Evolutionary conservation across 1,140 invertebrate species (phyloP), one percentile per base, ranked within the genome.

Genomic region (Drosophila sturtevanti): DNA sequence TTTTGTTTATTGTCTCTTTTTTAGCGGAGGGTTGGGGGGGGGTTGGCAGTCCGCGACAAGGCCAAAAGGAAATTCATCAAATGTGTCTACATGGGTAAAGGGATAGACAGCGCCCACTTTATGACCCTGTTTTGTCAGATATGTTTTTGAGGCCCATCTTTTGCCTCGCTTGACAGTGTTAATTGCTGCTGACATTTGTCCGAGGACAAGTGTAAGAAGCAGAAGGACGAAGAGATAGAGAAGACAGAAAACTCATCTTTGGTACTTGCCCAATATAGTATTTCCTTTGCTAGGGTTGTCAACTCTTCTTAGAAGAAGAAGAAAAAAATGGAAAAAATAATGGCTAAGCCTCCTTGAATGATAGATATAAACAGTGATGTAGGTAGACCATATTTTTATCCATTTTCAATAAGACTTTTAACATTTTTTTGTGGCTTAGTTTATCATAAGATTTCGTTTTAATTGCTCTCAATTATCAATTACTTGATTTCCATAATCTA

Each of bases 151-250:
- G 60, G 58, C 58, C 35, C 65, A 63, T 79, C 81, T 80, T 80
- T 78, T 81, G 78, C 69, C 69, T 78, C 67, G 72, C 52, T 79
- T 56, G 60, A 63, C 63, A 72, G 58, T 79, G 84, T 87, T 87
- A 87, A 87, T 87, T 87, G 82, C 84, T 87, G 79, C 79, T 68
- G 84, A 89, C 82, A 84, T 84, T 77, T 72, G 68, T 79, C 66
- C 67, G 22, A 22, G 31, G 56, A 31, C 62, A 37, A 56, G 27
- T 21, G 11, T 48, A 48, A 48, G 54, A 56, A 56, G 54, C 27
- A 34, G 54, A 56, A 10, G 56, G 38, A 35, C 11, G 27, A 34
- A 34, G 7, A 5, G 9, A 18, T 16, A 16, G 2, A 27, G 48
- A 52, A 6, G 48, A n/a, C 41, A 16, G 4, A 5, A 44, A 14